Conservation (phyloP, 2,797 vertebrate species). For the Gymnodraco acuticeps region DNA sequence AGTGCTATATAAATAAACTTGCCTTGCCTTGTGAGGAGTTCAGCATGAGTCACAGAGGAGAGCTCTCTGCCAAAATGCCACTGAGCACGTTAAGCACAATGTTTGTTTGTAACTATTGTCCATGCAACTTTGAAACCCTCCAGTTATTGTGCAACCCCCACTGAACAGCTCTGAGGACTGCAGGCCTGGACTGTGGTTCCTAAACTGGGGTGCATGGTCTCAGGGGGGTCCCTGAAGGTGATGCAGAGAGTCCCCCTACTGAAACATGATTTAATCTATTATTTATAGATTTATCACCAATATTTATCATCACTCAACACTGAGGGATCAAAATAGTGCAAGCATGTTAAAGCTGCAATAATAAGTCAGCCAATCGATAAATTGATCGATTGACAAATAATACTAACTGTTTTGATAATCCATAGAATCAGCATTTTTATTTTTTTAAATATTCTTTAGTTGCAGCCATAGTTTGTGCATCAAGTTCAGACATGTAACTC, state of each 20-base stretch:
- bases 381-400: too few relatives aligned
- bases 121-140: constrained; percentile 6
- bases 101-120: constrained; percentile 11
- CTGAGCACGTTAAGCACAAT: constrained; percentile 7
- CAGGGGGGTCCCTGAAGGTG: constrained; percentile 1
- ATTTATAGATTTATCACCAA: not conserved
- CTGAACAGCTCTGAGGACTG: constrained; percentile 6
- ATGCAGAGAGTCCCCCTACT: not conserved
- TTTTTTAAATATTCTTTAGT: too few relatives aligned
- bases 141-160: constrained; percentile 37
- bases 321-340: too few relatives aligned
- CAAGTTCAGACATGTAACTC: not conserved
- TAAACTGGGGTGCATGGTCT: constrained; percentile 30
- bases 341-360: too few relatives aligned
- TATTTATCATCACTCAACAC: not conserved
- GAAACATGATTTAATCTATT: not conserved
- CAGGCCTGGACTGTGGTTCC: constrained; percentile 39
- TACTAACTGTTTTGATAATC: too few relatives aligned
- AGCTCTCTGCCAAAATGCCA: constrained; percentile 51
- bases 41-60: constrained; percentile 72
- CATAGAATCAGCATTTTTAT: too few relatives aligned
- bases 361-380: too few relatives aligned
- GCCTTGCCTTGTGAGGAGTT: too few relatives aligned
- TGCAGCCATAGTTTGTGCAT: not conserved
- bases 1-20: too few relatives aligned